Conservation (phyloP, 1,140 invertebrate species). For the Pseudomyrmex cubaensis region DNA sequence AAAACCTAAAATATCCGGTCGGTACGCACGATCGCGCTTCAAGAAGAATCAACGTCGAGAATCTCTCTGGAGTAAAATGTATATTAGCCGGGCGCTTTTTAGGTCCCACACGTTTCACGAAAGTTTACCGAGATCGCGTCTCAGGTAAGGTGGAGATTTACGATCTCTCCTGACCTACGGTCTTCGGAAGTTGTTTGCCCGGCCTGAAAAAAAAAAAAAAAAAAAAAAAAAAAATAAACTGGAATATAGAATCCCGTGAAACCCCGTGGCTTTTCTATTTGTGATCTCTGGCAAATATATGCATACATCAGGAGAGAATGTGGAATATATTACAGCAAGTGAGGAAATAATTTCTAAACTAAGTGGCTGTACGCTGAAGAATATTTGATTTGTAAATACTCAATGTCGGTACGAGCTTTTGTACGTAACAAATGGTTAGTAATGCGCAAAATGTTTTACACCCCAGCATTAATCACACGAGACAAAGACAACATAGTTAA, state of each 20-base stretch:
- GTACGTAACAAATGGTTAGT: background rate
- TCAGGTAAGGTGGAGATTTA: slow-evolving; percentile 55
- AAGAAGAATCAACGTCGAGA: slow-evolving; percentile 19
- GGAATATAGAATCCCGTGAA: slow-evolving; percentile 14
- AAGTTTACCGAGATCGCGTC: slow-evolving; percentile 44
- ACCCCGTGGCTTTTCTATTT: slow-evolving; percentile 11
- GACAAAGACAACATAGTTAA: background rate
- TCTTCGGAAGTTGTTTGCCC: slow-evolving; percentile 47
- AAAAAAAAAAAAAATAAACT: slow-evolving; percentile 23
- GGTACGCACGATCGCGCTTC: too few relatives aligned
- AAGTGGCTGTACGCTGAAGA: background rate
- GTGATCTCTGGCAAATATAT: background rate
- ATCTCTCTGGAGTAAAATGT: slow-evolving; percentile 22
- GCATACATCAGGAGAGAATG: slow-evolving; percentile 30
- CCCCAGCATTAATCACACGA: background rate
- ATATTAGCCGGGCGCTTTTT: slow-evolving; percentile 36
- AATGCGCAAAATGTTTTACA: background rate
- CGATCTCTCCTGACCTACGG: slow-evolving; percentile 50
- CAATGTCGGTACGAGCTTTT: background rate
- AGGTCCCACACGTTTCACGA: slow-evolving; percentile 24
- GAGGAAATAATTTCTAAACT: background rate
- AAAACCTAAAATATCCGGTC: background rate
- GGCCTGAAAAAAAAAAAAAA: slow-evolving; percentile 7
- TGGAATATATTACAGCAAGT: slow-evolving; percentile 15
- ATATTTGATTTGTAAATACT: slow-evolving; percentile 17